Evolutionary conservation across 2,888 invertebrate genomes (phyloP), one percentile per base, ranked within the genome.

Genomic region (Ypsolopha scabrella): DNA sequence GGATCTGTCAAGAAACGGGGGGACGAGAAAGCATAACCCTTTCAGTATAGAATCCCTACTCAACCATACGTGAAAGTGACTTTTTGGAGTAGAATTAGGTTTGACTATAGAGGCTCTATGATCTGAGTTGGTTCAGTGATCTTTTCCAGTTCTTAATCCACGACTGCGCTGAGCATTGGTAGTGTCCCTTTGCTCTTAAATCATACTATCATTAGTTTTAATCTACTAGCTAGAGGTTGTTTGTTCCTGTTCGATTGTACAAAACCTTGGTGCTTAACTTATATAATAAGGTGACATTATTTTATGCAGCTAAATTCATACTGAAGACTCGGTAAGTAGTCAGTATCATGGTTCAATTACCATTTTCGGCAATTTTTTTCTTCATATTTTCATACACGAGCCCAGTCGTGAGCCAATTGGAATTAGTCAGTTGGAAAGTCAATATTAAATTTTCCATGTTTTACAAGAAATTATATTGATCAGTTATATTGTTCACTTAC

Each of bases 1-100:
- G 72, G 81, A 80, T 68, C 65, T 78, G 65, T 80, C 80, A 34
- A 88, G 80, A 85, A 89, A 75, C 73, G 89, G 75, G 61, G 88
- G 65, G 74, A 85, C 76, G 76, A 89, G 89, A 72, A 91, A 88
- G 85, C 90, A 88, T 75, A 95, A 95, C 82, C 95, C 95, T 50
- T 95, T 95, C 87, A 95, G 95, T 86, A 95, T 95, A 90, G 95
- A 95, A 73, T 94, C 94, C 54, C 82, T 95, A 62, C 88, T 95
- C 67, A 93, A 93, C 24, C 24, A 24, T 68, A 92, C 90, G 86
- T 89, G 89, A 89, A 88, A 83, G 67, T 77, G 70, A 77, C 74
- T 76, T 63, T 60, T 50, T 60, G 37, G 24, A 8, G 39, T 38
- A 60, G 58, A 54, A 56, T 58, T 61, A 59, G 58, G 57, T 57